Evolutionary conservation across 2,888 invertebrate species (phyloP).

Genomic region (Thecocarcelia acutangulata): DNA sequence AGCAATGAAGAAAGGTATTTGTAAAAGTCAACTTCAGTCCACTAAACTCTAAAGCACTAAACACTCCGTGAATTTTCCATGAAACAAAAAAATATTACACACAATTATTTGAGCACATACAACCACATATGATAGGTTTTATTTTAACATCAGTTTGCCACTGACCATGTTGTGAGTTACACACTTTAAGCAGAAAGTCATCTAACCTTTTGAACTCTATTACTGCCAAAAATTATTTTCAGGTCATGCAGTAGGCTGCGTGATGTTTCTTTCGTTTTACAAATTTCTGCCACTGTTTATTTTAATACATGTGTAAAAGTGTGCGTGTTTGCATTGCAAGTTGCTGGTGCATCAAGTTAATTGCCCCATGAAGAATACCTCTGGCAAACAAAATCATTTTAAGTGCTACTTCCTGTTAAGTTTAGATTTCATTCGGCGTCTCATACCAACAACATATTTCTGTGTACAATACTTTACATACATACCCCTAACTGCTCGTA

Average conservation of each 20-base stretch:
- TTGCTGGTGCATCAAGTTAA: conserved; percentile 72
- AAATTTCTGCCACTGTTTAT: conserved; percentile 35
- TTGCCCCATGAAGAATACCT: conserved; percentile 79
- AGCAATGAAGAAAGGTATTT: conserved; percentile 17
- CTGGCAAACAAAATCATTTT: conserved; percentile 72
- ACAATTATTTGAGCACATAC: not conserved
- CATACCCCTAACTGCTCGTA: no score
- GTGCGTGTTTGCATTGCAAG: not conserved
- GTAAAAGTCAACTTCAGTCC: conserved; percentile 56
- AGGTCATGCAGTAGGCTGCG: conserved; percentile 69
- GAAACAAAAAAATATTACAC: conserved; percentile 12
- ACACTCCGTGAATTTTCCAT: conserved; percentile 25
- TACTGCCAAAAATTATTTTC: conserved; percentile 70
- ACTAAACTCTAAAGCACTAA: conserved; percentile 67
- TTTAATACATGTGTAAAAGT: conserved; percentile 11
- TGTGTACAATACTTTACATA: no score
- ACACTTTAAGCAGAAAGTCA: conserved; percentile 34
- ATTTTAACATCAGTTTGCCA: conserved; percentile 30
- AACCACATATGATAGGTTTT: conserved; percentile 32
- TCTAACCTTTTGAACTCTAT: conserved; percentile 64
- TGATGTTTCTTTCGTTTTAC: conserved; percentile 62
- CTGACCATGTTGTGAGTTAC: conserved; percentile 48
- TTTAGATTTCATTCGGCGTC: conserved; percentile 48
- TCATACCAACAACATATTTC: conserved; percentile 2
- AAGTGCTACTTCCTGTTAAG: conserved; percentile 71